Percentiles rank a stretch among this genome's conserved stretches.
Evolutionary conservation across 2,113 vertebrate genomes (phyloP).

Genomic region (Haemorhous mexicanus): DNA sequence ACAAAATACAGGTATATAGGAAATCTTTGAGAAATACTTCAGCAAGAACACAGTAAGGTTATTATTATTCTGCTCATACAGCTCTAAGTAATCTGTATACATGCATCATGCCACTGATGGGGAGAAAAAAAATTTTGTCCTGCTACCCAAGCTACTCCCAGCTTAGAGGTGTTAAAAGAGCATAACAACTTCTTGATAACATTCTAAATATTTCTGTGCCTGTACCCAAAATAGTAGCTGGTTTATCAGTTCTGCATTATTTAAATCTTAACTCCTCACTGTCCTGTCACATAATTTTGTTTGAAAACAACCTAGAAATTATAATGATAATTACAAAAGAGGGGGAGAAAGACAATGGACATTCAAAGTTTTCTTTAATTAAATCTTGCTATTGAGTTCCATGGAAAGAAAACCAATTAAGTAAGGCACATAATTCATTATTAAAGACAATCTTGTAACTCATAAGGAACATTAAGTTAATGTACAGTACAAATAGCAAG

Average conservation of each 20-base stretch:
- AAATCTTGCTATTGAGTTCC: background rate
- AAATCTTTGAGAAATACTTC: conserved; percentile 35
- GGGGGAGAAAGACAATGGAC: background rate
- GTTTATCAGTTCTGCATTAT: background rate
- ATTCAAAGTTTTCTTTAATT: background rate
- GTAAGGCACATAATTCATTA: background rate
- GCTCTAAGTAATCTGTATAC: background rate
- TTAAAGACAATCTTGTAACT: background rate
- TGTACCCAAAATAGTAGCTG: background rate
- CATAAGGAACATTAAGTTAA: background rate
- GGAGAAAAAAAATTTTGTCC: background rate
- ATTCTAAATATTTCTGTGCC: background rate
- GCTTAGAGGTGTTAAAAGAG: background rate
- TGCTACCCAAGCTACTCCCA: background rate
- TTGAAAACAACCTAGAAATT: background rate
- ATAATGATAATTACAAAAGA: background rate
- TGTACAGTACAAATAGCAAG: background rate
- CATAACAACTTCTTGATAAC: background rate
- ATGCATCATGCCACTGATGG: background rate
- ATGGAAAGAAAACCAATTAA: background rate
- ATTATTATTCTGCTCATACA: conserved; percentile 24
- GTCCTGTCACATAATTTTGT: background rate
- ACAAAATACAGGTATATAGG: conserved; percentile 29
- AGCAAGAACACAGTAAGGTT: background rate
- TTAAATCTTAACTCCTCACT: background rate